These are phyloP conservation scores for Cheiracanthium punctorium DNA, from an alignment of 2,888 invertebrate genomes.

Conservation along the genomic window DNA sequence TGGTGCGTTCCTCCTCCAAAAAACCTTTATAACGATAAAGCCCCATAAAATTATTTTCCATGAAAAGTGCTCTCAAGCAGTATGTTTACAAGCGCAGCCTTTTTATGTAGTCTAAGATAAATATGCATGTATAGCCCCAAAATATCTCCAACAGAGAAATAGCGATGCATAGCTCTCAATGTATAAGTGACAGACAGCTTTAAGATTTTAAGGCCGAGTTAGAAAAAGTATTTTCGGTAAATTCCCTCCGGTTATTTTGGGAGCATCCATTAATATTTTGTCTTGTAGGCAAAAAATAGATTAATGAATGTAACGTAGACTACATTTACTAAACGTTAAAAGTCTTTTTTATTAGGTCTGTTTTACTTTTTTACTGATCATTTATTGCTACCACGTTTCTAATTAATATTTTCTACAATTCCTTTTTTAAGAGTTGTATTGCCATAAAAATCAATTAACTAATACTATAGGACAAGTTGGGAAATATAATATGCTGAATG, in stretches of 20 bases:
- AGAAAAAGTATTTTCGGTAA: background rate
- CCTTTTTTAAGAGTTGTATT: no score
- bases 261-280: background rate
- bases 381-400: no score
- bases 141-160: background rate
- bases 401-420: no score
- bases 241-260: background rate
- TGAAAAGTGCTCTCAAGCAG: background rate
- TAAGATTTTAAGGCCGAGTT: background rate
- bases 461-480: no score
- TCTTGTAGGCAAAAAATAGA: background rate
- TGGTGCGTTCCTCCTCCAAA: background rate
- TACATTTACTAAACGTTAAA: no score
- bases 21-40: background rate
- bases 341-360: no score
- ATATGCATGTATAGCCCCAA: constrained; percentile 10
- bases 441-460: no score
- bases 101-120: constrained; percentile 7
- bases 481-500: no score
- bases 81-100: background rate
- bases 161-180: background rate
- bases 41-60: background rate
- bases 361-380: no score
- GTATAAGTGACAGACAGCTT: constrained; percentile 15
- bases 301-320: no score